These are phyloP conservation scores for Lycia hirtaria DNA, from an alignment of 2,888 invertebrate species.

Conservation along the genomic window DNA sequence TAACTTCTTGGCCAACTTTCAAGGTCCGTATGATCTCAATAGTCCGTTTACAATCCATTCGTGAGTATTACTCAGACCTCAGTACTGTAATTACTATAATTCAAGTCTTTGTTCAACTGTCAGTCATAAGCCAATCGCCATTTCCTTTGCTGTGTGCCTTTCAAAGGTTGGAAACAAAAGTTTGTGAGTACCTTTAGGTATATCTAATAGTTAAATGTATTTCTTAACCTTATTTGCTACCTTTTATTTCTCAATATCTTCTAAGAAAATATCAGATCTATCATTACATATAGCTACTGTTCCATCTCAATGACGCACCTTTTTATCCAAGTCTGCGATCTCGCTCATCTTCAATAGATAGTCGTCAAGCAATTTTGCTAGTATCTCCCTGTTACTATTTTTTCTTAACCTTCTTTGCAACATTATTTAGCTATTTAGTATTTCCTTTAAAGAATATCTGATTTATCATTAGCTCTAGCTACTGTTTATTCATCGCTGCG, in stretches of 20 bases:
- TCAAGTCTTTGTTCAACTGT: constrained; percentile 61
- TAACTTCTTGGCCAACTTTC: constrained; percentile 48
- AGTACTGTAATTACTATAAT: constrained; percentile 60
- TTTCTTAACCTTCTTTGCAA: too few species aligned
- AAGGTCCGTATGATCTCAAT: constrained; percentile 55
- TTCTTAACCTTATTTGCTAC: background rate
- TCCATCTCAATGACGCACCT: too few species aligned
- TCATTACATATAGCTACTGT: too few species aligned
- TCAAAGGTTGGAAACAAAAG: constrained; percentile 30
- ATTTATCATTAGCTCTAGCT: too few species aligned
- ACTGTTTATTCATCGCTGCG: constrained; percentile 21
- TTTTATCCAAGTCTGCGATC: too few species aligned
- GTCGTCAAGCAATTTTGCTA: too few species aligned
- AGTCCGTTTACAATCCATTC: constrained; percentile 57
- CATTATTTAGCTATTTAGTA: background rate
- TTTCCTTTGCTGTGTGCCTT: constrained; percentile 27
- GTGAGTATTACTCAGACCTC: constrained; percentile 48
- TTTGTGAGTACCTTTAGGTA: constrained; percentile 2
- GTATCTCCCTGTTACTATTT: too few species aligned
- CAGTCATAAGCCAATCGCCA: constrained; percentile 49
- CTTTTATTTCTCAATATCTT: constrained; percentile 50
- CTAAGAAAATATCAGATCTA: constrained; percentile 34
- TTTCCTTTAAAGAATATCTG: constrained; percentile 39
- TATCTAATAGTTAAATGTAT: background rate
- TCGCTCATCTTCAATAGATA: too few species aligned